Conservation (phyloP, 1,140 invertebrate species). For the Lethrus apterus region DNA sequence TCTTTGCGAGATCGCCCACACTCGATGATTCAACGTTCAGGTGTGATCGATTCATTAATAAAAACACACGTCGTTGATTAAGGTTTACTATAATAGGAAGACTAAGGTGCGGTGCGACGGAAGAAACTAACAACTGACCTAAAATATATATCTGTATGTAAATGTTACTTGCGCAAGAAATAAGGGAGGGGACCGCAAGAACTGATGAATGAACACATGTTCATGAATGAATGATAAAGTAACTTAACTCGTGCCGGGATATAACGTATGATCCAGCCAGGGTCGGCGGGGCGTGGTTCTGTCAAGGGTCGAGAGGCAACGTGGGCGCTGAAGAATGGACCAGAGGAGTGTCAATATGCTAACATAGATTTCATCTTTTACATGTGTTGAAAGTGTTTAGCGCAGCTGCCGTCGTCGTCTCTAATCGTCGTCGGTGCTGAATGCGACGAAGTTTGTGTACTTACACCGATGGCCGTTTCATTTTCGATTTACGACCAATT, state of each 20-base stretch:
- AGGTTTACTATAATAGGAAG: conserved; percentile 32
- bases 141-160: conserved; percentile 26
- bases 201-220: conserved; percentile 36
- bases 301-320: conserved; percentile 13
- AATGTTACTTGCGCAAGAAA: conserved; percentile 26
- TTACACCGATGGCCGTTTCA: too few relatives aligned
- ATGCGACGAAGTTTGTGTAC: too few relatives aligned
- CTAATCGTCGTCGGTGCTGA: too few relatives aligned
- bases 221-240: conserved; percentile 36
- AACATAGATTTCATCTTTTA: conserved; percentile 15
- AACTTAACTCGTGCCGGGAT: conserved; percentile 22
- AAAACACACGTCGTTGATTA: conserved; percentile 30
- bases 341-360: conserved; percentile 21
- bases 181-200: conserved; percentile 19
- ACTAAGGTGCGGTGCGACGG: conserved; percentile 27
- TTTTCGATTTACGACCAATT: too few relatives aligned
- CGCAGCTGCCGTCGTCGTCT: too few relatives aligned
- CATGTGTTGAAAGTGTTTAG: conserved; percentile 7
- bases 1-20: conserved; percentile 21
- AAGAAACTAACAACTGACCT: conserved; percentile 27
- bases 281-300: conserved; percentile 30
- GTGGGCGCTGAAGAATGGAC: conserved; percentile 22
- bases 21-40: conserved; percentile 27
- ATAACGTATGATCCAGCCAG: conserved; percentile 27
- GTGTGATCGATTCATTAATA: conserved; percentile 33